These are phyloP conservation scores for Echinarachnius parma DNA, from an alignment of 53 echinoderm and acorn worm genomes.

Conservation along the genomic window DNA sequence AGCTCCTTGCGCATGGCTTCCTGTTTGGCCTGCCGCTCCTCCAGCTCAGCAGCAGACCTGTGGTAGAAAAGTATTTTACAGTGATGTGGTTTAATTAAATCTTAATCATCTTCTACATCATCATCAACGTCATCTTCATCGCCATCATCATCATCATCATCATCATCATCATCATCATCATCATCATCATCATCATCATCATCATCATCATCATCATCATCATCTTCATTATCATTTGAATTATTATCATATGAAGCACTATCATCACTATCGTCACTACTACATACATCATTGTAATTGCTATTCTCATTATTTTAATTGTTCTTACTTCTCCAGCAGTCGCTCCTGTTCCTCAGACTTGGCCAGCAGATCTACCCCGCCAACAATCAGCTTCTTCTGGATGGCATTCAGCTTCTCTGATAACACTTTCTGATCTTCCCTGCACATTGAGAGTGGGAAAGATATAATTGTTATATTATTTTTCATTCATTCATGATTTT, in stretches of 20 bases:
- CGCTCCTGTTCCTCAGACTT: slow-evolving; percentile 92
- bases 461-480: too few relatives aligned
- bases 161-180: slow-evolving; percentile 18
- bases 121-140: neutral
- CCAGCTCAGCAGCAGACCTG: slow-evolving; percentile 84
- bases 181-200: slow-evolving; percentile 10
- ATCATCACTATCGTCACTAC: too few relatives aligned
- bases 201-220: slow-evolving; percentile 10
- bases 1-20: slow-evolving; percentile 77
- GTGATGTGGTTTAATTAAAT: too few relatives aligned
- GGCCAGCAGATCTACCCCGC: slow-evolving; percentile 87
- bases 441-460: too few relatives aligned
- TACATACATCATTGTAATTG: too few relatives aligned
- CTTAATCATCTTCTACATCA: neutral
- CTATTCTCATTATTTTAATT: too few relatives aligned
- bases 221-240: neutral
- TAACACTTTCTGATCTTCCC: slow-evolving; percentile 80
- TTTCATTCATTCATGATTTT: too few relatives aligned
- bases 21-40: slow-evolving; percentile 70
- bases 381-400: slow-evolving; percentile 95
- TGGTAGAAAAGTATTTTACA: too few relatives aligned
- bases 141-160: slow-evolving; percentile 14
- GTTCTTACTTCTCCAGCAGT: slow-evolving; percentile 83
- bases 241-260: neutral
- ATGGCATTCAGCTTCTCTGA: slow-evolving; percentile 82